These are phyloP conservation scores for Hemiscyllium ocellatum DNA, from an alignment of 2,113 vertebrate genomes.

Conservation along the genomic window DNA sequence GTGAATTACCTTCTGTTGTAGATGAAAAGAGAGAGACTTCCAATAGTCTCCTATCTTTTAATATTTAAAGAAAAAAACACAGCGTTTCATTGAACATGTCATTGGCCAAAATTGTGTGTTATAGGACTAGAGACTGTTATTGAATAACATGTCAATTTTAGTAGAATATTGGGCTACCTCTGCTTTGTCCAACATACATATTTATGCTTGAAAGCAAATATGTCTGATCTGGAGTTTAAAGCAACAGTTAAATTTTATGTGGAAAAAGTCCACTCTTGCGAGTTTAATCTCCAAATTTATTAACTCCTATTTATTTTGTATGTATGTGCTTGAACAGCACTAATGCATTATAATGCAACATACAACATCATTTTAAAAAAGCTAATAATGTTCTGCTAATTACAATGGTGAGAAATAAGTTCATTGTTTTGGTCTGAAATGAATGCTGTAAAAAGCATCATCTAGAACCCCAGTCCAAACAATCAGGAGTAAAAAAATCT, in stretches of 20 bases:
- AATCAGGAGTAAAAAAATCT: neutral
- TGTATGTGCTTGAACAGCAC: neutral
- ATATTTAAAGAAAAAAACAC: neutral
- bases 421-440: neutral
- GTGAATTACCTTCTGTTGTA: neutral
- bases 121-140: neutral
- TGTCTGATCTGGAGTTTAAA: neutral
- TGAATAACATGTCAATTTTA: neutral
- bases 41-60: neutral
- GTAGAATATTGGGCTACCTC: neutral
- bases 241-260: constrained; percentile 1
- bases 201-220: neutral
- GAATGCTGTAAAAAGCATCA: neutral
- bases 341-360: neutral
- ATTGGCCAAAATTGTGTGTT: neutral
- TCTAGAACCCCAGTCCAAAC: neutral
- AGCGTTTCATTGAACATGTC: neutral
- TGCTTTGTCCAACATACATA: neutral
- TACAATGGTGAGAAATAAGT: neutral
- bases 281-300: neutral
- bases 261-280: neutral
- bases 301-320: neutral
- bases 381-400: neutral
- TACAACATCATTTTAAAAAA: neutral
- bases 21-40: neutral